phyloP scores from a whole-genome alignment of 1,140 invertebrate genomes.

The Drosophila dunni region DNA sequence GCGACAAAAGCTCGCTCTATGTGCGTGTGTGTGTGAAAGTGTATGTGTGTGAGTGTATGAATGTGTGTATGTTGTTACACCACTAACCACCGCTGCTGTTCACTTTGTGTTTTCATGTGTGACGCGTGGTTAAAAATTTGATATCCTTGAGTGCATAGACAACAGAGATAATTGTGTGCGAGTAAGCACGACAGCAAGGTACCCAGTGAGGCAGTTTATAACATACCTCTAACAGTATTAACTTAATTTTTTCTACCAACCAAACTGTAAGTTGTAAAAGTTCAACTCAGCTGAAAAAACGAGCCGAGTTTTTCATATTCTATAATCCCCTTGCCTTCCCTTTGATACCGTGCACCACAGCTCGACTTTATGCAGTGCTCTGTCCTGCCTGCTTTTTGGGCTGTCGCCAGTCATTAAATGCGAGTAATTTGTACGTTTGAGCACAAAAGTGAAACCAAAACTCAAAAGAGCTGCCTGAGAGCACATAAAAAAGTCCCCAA shows the following conservation, averaged over 20 bases:
- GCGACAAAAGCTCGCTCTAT: background rate
- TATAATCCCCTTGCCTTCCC: too few relatives aligned
- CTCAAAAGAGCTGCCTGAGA: background rate
- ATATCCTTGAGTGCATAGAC: conserved; percentile 71
- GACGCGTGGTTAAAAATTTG: conserved; percentile 80
- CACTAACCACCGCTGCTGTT: conserved; percentile 20
- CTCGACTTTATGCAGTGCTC: background rate
- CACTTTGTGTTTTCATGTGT: conserved; percentile 60
- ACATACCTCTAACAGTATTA: too few relatives aligned
- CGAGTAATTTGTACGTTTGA: conserved; percentile 17
- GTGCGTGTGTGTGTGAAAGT: background rate
- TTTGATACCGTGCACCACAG: background rate
- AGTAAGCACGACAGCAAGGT: background rate
- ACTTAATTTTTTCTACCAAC: too few relatives aligned
- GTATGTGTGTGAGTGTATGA: background rate
- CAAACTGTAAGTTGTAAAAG: too few relatives aligned
- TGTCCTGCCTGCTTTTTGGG: background rate
- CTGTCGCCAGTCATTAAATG: conserved; percentile 22
- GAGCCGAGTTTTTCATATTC: too few relatives aligned
- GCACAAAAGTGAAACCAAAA: conserved; percentile 9
- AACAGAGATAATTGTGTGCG: conserved; percentile 26
- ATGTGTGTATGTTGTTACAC: background rate
- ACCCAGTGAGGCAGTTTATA: background rate
- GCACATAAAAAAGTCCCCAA: conserved; percentile 12
- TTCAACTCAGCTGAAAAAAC: too few relatives aligned